A percentile compares a stretch with the other conserved stretches of the same genome.
These are phyloP conservation scores for Zophobas atratus DNA, from an alignment of 1,140 invertebrate species.

Conservation along the genomic window DNA sequence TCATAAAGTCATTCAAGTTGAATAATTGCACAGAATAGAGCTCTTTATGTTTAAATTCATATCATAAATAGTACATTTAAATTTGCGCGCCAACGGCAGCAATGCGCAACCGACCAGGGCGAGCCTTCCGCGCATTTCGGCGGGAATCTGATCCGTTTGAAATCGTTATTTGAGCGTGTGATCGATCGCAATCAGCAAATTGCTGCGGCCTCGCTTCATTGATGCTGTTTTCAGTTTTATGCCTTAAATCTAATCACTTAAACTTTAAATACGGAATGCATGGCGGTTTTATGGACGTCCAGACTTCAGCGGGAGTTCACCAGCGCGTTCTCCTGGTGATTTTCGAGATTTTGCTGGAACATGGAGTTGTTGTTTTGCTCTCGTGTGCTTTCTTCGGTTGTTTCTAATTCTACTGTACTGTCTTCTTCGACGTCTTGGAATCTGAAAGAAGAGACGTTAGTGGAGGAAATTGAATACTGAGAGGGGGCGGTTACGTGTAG, in stretches of 20 bases:
- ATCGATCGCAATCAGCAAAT: not conserved
- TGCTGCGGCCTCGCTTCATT: not conserved
- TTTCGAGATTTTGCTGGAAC: conserved; percentile 65
- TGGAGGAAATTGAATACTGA: not conserved
- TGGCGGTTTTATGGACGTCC: not conserved
- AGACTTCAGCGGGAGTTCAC: conserved; percentile 57
- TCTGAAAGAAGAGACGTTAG: conserved; percentile 54
- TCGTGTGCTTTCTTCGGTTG: conserved; percentile 54
- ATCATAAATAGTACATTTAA: too few species aligned
- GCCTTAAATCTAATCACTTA: conserved; percentile 18
- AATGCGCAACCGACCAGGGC: too few species aligned
- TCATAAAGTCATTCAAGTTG: not conserved
- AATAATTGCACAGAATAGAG: too few species aligned
- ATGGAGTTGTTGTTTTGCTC: conserved; percentile 66
- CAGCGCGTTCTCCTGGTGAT: conserved; percentile 58
- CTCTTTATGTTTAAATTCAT: too few species aligned
- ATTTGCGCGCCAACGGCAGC: too few species aligned
- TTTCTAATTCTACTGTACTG: conserved; percentile 62
- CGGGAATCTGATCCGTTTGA: not conserved
- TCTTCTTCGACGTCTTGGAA: conserved; percentile 67
- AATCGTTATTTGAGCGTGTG: not conserved
- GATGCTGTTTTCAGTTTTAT: conserved; percentile 1
- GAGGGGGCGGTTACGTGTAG: conserved; percentile 65
- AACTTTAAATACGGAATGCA: conserved; percentile 2
- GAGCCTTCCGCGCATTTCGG: not conserved